phyloP scores from a whole-genome alignment of 1,140 invertebrate species.

The Euglossa dilemma region DNA sequence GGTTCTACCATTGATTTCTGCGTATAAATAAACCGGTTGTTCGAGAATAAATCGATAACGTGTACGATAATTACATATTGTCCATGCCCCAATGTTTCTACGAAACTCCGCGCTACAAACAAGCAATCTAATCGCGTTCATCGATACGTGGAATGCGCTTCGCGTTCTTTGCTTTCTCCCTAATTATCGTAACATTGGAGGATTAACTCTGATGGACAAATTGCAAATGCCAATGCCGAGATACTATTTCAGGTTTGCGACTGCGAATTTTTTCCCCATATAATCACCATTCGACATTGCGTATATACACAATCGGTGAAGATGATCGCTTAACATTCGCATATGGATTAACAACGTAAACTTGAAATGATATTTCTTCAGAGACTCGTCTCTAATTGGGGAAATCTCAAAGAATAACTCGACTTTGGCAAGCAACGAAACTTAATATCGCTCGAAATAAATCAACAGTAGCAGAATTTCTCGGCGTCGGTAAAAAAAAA shows the following conservation, averaged over 20 bases:
- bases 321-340: background rate
- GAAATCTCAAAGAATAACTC: background rate
- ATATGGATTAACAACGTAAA: background rate
- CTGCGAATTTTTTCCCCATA: background rate
- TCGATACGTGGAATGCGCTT: no score
- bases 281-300: background rate
- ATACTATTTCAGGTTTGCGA: background rate
- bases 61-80: background rate
- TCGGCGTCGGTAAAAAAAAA: background rate
- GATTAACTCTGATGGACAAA: background rate
- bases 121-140: background rate
- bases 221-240: background rate
- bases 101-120: background rate
- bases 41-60: conserved; percentile 4
- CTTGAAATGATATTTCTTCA: background rate
- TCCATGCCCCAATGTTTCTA: background rate
- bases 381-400: no score
- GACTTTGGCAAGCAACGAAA: background rate
- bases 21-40: conserved; percentile 8
- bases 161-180: background rate
- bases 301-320: background rate
- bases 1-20: conserved; percentile 7
- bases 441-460: background rate
- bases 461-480: background rate
- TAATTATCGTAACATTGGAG: background rate